Evolutionary conservation across 1,140 invertebrate genomes (phyloP), one percentile per base, ranked within the genome.

Genomic region (Aphis craccivora): DNA sequence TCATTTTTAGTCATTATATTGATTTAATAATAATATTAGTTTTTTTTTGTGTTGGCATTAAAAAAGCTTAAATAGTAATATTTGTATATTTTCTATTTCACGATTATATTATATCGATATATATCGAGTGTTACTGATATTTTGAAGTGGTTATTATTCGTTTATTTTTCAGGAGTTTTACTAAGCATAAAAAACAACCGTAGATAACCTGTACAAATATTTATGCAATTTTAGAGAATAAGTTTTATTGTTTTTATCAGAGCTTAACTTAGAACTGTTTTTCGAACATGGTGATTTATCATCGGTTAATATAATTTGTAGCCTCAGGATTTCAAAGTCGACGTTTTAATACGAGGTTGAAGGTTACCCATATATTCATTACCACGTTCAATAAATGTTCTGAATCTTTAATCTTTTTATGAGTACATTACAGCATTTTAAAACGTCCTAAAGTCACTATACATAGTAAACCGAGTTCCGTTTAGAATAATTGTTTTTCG

Each of bases 391-490:
- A 76, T 76, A 76, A 76, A 76, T 76, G 60, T n/a, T n/a, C 14
- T 35, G 60, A n/a, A 76, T 76, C 60, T 76, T 76, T 76, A 76
- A 76, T 76, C 30, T 76, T 76, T 76, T 76, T 76, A 76, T 76
- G 60, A 76, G 60, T 76, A 76, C 18, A 14, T 76, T 76, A 76
- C 60, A 76, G 9, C 9, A 67, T 67, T 67, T 67, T 67, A 30
- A 67, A 67, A 67, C 11, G 60, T 67, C 30, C 25, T 67, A 67
- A 67, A 60, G n/a, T n/a, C n/a, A 76, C n/a, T n/a, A n/a, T 76
- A 35, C 14, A 76, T n/a, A 76, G 30, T n/a, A 76, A n/a, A 35
- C 60, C 5, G 14, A 76, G 60, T 76, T 76, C 14, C 14, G n/a
- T 18, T 76, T 30, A n/a, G 30, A 76, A 76, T 76, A 76, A 76